phyloP scores from a whole-genome alignment of 2,888 invertebrate species.

The Craniophora ligustri region DNA sequence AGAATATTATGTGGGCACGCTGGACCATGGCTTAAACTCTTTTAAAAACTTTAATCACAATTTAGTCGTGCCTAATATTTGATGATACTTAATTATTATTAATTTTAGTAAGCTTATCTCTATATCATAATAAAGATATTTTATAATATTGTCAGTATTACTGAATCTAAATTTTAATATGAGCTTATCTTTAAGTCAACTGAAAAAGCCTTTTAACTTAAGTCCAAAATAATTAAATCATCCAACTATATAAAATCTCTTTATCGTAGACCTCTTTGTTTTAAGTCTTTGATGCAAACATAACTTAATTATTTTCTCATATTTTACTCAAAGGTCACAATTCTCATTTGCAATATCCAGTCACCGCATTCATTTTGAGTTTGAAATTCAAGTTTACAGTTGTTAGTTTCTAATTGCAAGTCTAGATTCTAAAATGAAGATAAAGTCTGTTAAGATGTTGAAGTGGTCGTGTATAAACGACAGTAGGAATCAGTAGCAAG shows the following conservation, averaged over 20 bases:
- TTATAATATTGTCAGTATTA: background rate
- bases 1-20: too few species aligned
- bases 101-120: too few species aligned
- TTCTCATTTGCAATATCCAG: background rate
- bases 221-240: background rate
- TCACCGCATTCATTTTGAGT: conserved; percentile 1
- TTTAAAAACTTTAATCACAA: too few species aligned
- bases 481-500: background rate
- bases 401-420: background rate
- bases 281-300: background rate
- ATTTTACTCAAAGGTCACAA: background rate
- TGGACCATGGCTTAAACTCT: too few species aligned
- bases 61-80: too few species aligned
- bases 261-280: background rate
- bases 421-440: conserved; percentile 3
- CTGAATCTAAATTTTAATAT: too few species aligned
- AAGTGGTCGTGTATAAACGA: conserved; percentile 27
- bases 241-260: background rate
- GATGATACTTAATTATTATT: too few species aligned
- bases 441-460: conserved; percentile 7
- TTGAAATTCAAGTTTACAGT: conserved; percentile 1
- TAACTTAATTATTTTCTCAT: background rate
- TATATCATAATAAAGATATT: too few species aligned
- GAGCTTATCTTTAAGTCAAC: background rate
- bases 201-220: background rate